phyloP scores from a whole-genome alignment of 2,113 vertebrate species.

The human region GRCh38 chr9:84887501-84888000 shows the following conservation, averaged over 20 bases:
- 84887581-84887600: neutral
- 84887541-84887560: neutral
- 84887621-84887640: neutral
- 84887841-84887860: neutral
- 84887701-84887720: neutral
- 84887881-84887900: neutral
- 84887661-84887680: neutral
- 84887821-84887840: neutral
- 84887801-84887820: neutral
- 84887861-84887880: slow-evolving; percentile 22
- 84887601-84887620: neutral
- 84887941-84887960: slow-evolving; percentile 50
- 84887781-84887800: neutral
- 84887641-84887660: neutral
- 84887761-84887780: neutral
- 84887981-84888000: slow-evolving; percentile 26
- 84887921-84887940: neutral
- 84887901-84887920: neutral
- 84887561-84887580: neutral
- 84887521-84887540: neutral
- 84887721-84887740: neutral
- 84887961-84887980: neutral
- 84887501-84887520: neutral
- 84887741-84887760: neutral
- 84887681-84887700: neutral